Evolutionary conservation across 37 sponge, comb jelly and placozoan species (phyloP).

Genomic region (Chondrosia reniformis): DNA sequence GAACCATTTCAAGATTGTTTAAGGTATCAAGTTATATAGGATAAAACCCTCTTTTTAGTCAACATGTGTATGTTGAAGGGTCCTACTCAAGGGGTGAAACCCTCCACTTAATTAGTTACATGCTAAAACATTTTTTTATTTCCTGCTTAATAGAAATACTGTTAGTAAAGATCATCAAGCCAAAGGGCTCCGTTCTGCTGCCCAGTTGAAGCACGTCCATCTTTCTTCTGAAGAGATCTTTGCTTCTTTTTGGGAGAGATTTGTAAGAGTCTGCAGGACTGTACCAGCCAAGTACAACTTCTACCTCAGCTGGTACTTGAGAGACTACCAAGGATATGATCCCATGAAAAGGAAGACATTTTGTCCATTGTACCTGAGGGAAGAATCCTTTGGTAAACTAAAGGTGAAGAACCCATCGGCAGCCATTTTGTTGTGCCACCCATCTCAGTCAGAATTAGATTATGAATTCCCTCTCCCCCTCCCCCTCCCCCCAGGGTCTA

Average conservation of each 20-base stretch:
- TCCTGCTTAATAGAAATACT: not conserved
- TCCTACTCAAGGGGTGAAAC: no score
- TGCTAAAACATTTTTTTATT: no score
- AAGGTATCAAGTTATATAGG: no score
- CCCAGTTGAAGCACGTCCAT: slow-evolving; percentile 40
- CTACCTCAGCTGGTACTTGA: slow-evolving; percentile 46
- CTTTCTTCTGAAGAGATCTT: slow-evolving; percentile 16
- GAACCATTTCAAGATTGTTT: slow-evolving; percentile 22
- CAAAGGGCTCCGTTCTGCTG: slow-evolving; percentile 15
- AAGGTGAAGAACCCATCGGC: no score
- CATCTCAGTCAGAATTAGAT: no score
- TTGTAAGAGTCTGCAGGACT: slow-evolving; percentile 4
- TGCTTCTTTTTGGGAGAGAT: slow-evolving; percentile 10
- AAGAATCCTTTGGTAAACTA: slow-evolving; percentile 23
- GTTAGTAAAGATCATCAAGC: not conserved
- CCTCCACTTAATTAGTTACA: no score
- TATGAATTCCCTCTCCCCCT: no score
- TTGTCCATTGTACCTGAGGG: slow-evolving; percentile 32
- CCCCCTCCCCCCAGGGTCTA: no score
- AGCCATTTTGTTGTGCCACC: no score
- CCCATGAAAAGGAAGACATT: not conserved
- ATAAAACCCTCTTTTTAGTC: no score
- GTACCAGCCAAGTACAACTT: slow-evolving; percentile 49
- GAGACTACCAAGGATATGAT: slow-evolving; percentile 23
- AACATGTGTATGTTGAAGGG: no score